These are phyloP conservation scores for Invenusta paracnida DNA, from an alignment of 2,888 invertebrate genomes.

Conservation along the genomic window DNA sequence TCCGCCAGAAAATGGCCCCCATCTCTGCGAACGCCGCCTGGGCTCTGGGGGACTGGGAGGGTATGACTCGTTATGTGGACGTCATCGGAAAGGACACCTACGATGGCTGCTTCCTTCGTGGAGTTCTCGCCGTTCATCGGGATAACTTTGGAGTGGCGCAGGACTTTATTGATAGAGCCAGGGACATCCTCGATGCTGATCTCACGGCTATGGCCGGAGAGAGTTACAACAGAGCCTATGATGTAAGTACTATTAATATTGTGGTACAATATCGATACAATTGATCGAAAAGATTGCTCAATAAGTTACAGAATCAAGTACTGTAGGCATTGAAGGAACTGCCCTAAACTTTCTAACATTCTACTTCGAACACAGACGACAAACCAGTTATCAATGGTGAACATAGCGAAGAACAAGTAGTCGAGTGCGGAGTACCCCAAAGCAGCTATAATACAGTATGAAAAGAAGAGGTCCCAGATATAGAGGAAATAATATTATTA, in stretches of 20 bases:
- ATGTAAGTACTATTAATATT: constrained; percentile 49
- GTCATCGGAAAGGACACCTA: constrained; percentile 85
- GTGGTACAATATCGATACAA: background rate
- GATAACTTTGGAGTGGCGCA: constrained; percentile 55
- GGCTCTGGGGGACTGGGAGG: constrained; percentile 84
- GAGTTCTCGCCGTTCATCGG: constrained; percentile 81
- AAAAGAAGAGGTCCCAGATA: no score
- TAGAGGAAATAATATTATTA: no score
- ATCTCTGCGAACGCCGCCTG: constrained; percentile 87
- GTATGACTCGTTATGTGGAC: constrained; percentile 82
- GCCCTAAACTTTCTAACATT: no score
- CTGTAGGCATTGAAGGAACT: no score
- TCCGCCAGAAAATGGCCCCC: constrained; percentile 69
- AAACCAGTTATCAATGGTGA: no score
- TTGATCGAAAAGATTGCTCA: no score
- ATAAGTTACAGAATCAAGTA: no score
- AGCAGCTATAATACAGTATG: no score
- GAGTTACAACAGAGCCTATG: constrained; percentile 59
- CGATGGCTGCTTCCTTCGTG: constrained; percentile 90
- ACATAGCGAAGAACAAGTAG: no score
- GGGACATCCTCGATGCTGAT: constrained; percentile 89
- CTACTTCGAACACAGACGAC: no score
- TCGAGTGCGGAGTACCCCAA: no score
- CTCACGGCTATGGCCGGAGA: constrained; percentile 75
- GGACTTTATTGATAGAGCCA: constrained; percentile 78